These are phyloP conservation scores for Oreotragus oreotragus DNA, from an alignment of 2,113 vertebrate genomes.

Conservation along the genomic window DNA sequence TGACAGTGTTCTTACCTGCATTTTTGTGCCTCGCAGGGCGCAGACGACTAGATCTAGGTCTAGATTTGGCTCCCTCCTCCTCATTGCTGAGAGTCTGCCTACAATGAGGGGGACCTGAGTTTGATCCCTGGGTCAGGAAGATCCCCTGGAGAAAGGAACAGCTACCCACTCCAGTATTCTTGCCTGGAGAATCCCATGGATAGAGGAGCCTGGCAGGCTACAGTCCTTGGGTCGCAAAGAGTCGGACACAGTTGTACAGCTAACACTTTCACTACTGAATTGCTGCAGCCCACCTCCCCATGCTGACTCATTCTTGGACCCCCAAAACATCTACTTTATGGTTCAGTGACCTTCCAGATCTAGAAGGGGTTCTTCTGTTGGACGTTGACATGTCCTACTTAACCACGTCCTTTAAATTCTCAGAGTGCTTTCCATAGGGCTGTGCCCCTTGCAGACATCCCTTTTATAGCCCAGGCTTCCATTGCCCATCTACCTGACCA, in stretches of 20 bases:
- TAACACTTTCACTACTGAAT: neutral
- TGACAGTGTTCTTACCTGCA: neutral
- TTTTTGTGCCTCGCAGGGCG: neutral
- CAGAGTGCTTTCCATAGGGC: neutral
- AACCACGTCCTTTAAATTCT: neutral
- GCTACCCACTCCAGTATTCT: neutral
- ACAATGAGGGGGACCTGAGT: neutral
- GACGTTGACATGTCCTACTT: neutral
- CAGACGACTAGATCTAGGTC: neutral
- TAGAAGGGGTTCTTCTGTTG: neutral
- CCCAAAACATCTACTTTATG: neutral
- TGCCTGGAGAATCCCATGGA: neutral
- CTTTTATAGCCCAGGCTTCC: neutral
- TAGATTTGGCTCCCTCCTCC: neutral
- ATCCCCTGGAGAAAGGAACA: neutral
- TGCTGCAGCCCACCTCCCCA: neutral
- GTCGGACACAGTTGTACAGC: neutral
- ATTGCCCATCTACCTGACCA: neutral
- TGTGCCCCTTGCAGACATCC: neutral
- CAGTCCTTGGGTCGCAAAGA: neutral
- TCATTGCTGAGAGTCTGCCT: neutral
- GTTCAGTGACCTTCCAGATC: neutral
- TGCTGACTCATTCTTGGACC: neutral
- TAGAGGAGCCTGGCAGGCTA: neutral
- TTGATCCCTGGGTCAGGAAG: neutral